These are phyloP conservation scores for Neopipo cinnamomea DNA, from an alignment of 2,113 vertebrate genomes.

Conservation along the genomic window DNA sequence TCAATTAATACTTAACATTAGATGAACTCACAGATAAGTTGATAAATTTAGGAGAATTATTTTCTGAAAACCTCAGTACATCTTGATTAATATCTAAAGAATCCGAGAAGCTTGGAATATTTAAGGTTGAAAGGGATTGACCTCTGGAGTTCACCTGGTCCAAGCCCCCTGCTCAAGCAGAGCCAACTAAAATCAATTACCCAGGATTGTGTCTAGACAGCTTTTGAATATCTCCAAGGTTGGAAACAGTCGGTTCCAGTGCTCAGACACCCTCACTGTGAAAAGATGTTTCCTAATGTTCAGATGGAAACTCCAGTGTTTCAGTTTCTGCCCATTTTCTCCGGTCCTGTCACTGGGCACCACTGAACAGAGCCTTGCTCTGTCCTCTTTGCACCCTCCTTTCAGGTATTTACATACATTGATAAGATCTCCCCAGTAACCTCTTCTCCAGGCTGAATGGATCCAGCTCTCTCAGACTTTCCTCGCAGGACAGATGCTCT, in stretches of 20 bases:
- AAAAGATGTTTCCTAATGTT: background rate
- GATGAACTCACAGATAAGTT: background rate
- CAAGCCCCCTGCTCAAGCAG: background rate
- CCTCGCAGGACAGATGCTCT: background rate
- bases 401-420: background rate
- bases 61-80: background rate
- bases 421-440: background rate
- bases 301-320: background rate
- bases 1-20: background rate
- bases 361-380: background rate
- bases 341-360: background rate
- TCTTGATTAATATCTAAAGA: background rate
- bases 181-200: background rate
- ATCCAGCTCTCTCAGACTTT: background rate
- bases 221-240: background rate
- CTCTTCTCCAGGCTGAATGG: background rate
- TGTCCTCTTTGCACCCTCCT: background rate
- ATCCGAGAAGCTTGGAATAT: background rate
- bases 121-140: background rate
- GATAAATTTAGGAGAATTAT: background rate
- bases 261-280: background rate
- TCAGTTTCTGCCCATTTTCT: background rate
- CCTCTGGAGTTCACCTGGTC: background rate
- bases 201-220: background rate
- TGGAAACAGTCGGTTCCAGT: background rate